These are phyloP conservation scores for Orchesellides sinensis DNA, from an alignment of 2,888 invertebrate genomes.

Conservation along the genomic window DNA sequence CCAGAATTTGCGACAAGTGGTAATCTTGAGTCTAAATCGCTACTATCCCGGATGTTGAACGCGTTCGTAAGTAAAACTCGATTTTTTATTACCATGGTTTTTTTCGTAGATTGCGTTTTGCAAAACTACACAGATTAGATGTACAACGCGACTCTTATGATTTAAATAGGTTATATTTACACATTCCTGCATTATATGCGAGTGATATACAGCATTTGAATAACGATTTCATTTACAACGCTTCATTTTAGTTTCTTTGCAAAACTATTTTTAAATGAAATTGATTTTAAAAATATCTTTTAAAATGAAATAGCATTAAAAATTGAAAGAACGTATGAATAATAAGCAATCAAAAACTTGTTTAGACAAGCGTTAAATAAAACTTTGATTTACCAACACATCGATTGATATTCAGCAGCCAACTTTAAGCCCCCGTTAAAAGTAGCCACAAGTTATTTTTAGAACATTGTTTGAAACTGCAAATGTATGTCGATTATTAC, in stretches of 20 bases:
- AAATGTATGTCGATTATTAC: neutral
- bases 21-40: slow-evolving; percentile 78
- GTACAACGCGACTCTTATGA: neutral
- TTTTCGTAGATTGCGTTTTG: neutral
- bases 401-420: neutral
- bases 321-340: no score
- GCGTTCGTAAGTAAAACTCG: slow-evolving; percentile 76
- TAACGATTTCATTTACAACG: no score
- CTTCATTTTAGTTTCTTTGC: no score
- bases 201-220: no score
- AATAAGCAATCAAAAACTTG: no score
- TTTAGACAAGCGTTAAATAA: no score
- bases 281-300: neutral
- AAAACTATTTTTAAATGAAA: no score
- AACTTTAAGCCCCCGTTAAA: neutral
- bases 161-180: no score
- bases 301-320: no score
- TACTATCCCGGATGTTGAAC: slow-evolving; percentile 77
- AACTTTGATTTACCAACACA: no score
- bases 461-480: neutral
- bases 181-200: no score
- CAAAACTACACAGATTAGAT: neutral
- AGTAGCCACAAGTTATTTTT: slow-evolving; percentile 11
- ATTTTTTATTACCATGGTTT: no score
- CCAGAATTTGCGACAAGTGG: slow-evolving; percentile 79